A percentile compares a stretch with the other conserved stretches of the same genome.
These are phyloP conservation scores for Zaprionus lachaisei DNA, from an alignment of 1,140 invertebrate genomes.

Conservation along the genomic window DNA sequence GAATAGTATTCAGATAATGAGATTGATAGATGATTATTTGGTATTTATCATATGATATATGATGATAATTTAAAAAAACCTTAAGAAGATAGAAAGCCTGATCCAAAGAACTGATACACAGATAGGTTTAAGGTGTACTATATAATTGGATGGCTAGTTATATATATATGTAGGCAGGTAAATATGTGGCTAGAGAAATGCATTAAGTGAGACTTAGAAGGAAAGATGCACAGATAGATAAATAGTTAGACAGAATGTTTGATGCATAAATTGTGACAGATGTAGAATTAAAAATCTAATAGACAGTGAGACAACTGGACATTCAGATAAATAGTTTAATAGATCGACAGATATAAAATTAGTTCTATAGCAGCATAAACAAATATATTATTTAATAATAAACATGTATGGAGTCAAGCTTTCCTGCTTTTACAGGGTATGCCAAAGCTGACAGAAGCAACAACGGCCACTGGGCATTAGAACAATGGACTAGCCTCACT, in stretches of 20 bases:
- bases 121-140: neutral
- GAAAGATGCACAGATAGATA: too few relatives aligned
- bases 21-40: neutral
- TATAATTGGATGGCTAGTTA: neutral
- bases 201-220: too few relatives aligned
- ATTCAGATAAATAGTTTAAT: neutral
- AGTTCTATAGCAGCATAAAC: too few relatives aligned
- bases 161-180: neutral
- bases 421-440: constrained; percentile 22
- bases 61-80: neutral
- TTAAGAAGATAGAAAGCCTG: neutral
- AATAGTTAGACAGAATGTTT: too few relatives aligned
- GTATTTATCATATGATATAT: too few relatives aligned
- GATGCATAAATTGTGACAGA: too few relatives aligned
- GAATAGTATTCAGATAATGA: neutral
- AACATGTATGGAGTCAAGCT: too few relatives aligned
- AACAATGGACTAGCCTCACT: constrained; percentile 61
- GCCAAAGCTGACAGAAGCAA: constrained; percentile 9
- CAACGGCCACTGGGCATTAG: constrained; percentile 47
- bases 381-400: neutral
- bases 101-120: neutral
- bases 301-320: too few relatives aligned
- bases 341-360: too few relatives aligned
- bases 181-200: too few relatives aligned
- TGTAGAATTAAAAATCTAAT: too few relatives aligned